Evolutionary conservation across 1,140 invertebrate species (phyloP), one percentile per base, ranked within the genome.

Genomic region (Diorhabda elongata): DNA sequence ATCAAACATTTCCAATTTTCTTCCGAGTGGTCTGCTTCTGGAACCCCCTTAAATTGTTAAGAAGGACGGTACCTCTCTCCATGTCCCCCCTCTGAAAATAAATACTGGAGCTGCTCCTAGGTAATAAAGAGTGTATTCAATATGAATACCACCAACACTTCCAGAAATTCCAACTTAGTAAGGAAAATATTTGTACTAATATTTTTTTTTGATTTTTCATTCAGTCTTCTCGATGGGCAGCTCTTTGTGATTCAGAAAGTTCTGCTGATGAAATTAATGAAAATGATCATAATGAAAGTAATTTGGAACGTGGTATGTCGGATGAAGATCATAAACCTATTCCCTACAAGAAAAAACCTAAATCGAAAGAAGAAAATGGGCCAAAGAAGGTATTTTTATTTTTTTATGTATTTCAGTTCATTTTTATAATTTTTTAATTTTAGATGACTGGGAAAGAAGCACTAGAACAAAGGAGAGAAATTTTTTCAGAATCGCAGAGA

Each of bases 401-500:
- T 70, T 62, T 41, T 44, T n/a, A 5, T 44, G n/a, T 42, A 63
- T 45, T 44, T 63, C 9, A 45, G 11, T 44, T n/a, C n/a, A 63
- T 9, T 44, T 45, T 26, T 52, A 11, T 63, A 8, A 42, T 26
- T 52, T 9, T 63, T 42, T 42, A 59, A 56, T 65, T 67, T 4
- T 60, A 86, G 84, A 83, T 86, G 80, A 85, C 84, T 67, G 83
- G 81, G 8, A 85, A 85, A 77, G 80, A 85, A 79, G 85, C 85
- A 59, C 81, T 83, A 76, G 81, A 85, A 76, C 83, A 84, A 72
- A 84, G 84, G 79, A 81, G 84, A 68, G 83, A 84, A 76, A 87
- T 86, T 43, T 83, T 83, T 73, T 85, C 84, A 78, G 85, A 86
- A 78, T 85, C 84, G 0, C 90, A 92, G 78, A 80, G 90, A 47